Conservation (phyloP, 2,888 invertebrate species). For the Troilus luridus region DNA sequence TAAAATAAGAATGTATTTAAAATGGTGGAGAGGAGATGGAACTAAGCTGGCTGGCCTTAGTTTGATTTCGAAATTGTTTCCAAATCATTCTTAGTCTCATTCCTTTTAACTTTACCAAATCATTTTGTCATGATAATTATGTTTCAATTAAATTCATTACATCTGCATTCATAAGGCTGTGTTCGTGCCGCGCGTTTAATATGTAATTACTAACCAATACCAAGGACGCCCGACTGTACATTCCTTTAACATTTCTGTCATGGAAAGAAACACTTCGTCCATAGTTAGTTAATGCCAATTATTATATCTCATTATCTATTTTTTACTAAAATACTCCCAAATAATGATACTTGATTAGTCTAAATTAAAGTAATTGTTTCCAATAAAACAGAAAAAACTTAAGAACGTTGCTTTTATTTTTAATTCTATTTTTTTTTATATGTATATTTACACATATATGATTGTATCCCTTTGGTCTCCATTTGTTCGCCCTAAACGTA, state of each 20-base stretch:
- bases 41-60: neutral
- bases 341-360: no score
- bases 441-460: no score
- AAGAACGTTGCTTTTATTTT: no score
- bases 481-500: no score
- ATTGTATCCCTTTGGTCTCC: no score
- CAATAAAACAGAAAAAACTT: no score
- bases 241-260: neutral
- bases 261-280: neutral
- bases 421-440: no score
- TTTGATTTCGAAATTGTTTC: neutral
- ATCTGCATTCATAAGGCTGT: neutral
- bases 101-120: neutral
- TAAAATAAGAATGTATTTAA: no score
- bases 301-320: neutral
- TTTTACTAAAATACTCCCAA: neutral
- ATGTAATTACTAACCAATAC: neutral
- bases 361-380: no score
- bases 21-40: no score
- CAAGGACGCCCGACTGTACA: neutral
- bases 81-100: neutral
- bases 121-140: neutral
- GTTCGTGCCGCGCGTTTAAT: neutral
- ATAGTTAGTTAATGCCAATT: neutral
- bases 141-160: neutral